phyloP scores from a whole-genome alignment of 2,113 vertebrate genomes.

The Hydrolagus affinis region DNA sequence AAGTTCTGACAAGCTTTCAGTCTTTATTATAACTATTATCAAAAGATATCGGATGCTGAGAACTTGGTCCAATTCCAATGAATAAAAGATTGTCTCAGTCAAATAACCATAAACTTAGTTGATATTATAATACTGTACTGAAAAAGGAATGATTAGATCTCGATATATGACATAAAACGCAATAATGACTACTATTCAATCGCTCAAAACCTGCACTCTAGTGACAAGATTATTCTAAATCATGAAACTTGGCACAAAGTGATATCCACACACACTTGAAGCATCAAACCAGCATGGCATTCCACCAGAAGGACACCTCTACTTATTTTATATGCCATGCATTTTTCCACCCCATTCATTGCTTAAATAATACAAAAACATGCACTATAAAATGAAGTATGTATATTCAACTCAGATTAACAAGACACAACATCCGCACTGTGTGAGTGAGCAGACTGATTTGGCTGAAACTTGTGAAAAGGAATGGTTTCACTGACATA shows the following conservation, averaged over 20 bases:
- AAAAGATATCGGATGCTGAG: no score
- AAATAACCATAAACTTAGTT: no score
- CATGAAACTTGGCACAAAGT: neutral
- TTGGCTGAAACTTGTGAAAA: neutral
- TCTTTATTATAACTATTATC: no score
- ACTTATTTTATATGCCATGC: neutral
- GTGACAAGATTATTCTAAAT: neutral
- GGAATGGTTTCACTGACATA: neutral
- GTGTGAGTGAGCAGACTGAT: neutral
- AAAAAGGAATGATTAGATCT: no score
- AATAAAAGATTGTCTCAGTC: no score
- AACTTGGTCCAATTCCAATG: no score
- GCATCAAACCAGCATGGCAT: neutral
- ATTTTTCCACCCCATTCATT: neutral
- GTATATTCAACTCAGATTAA: neutral
- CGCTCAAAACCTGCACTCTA: neutral
- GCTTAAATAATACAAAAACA: neutral
- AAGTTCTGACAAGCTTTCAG: no score
- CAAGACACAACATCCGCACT: neutral
- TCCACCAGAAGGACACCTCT: neutral
- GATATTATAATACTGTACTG: no score
- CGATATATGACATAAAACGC: neutral
- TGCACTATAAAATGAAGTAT: neutral
- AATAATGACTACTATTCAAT: neutral
- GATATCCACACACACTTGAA: neutral